phyloP scores from a whole-genome alignment of 2,113 vertebrate species.

The Thalassarche chlororhynchos region DNA sequence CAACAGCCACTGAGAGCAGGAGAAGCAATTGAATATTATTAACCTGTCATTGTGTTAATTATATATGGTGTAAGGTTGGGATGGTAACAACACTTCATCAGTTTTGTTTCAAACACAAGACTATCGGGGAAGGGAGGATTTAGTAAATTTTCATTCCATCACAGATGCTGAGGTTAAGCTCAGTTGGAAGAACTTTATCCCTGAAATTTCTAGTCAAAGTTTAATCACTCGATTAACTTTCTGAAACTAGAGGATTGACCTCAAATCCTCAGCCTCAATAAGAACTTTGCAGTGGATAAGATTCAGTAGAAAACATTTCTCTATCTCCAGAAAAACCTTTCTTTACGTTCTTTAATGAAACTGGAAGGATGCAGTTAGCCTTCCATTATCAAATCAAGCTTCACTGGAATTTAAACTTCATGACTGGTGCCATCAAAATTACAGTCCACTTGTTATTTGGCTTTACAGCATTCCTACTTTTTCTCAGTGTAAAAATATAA shows the following conservation, averaged over 20 bases:
- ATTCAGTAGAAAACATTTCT: background rate
- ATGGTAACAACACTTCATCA: background rate
- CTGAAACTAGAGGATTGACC: background rate
- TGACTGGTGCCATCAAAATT: background rate
- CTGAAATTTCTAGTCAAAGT: constrained; percentile 21
- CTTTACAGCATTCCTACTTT: background rate
- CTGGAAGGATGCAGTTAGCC: background rate
- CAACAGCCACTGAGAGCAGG: background rate
- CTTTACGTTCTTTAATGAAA: background rate
- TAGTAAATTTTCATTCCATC: background rate
- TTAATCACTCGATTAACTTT: constrained; percentile 27
- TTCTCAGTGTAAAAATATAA: background rate
- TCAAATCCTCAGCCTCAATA: constrained; percentile 11
- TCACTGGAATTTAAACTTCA: background rate
- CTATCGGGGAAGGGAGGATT: background rate
- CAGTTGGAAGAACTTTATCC: background rate
- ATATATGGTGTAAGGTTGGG: background rate
- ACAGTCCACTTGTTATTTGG: background rate
- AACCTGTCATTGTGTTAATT: background rate
- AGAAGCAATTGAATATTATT: background rate
- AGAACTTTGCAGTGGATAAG: background rate
- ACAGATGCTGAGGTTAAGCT: background rate
- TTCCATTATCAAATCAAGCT: background rate
- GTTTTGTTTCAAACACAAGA: background rate
- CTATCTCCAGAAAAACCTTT: background rate